These are phyloP conservation scores for Aromia moschata DNA, from an alignment of 2,888 invertebrate species.

Conservation along the genomic window DNA sequence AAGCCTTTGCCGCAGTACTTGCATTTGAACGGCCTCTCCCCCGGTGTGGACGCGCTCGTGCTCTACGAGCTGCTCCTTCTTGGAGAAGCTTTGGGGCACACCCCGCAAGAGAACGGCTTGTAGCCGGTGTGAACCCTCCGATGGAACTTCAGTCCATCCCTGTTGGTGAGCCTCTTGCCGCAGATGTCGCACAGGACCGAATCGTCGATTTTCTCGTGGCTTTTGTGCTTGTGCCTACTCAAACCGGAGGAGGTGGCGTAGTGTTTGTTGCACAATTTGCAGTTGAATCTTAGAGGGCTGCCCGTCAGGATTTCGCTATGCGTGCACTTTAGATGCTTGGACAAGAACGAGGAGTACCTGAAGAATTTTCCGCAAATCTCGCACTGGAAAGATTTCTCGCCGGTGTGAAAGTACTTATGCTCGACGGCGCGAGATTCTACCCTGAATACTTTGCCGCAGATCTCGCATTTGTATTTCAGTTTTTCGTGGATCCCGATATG, in stretches of 20 bases:
- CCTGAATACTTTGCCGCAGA: too few species aligned
- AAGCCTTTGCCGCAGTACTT: slow-evolving; percentile 69
- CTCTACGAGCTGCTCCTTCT: slow-evolving; percentile 5
- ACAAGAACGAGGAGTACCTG: too few species aligned
- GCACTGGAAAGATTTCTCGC: too few species aligned
- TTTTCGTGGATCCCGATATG: slow-evolving; percentile 62
- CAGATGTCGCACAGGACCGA: slow-evolving; percentile 64
- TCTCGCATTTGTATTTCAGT: slow-evolving; percentile 53
- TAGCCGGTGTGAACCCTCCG: slow-evolving; percentile 64
- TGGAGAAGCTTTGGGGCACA: slow-evolving; percentile 12
- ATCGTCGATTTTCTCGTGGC: too few species aligned
- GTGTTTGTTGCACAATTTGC: neutral
- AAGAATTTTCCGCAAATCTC: too few species aligned
- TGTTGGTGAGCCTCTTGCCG: slow-evolving; percentile 64
- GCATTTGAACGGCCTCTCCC: slow-evolving; percentile 69
- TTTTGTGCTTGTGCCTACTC: neutral
- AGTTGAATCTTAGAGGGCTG: too few species aligned
- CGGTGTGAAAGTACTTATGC: too few species aligned
- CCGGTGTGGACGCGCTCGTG: slow-evolving; percentile 69
- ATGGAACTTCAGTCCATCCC: slow-evolving; percentile 64
- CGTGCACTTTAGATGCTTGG: too few species aligned
- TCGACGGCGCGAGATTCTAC: too few species aligned
- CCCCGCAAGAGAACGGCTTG: slow-evolving; percentile 56
- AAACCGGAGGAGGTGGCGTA: neutral
- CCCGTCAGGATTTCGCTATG: too few species aligned